Evolutionary conservation across 2,888 invertebrate species (phyloP), one percentile per base, ranked within the genome.

Genomic region (Tipula lateralis): DNA sequence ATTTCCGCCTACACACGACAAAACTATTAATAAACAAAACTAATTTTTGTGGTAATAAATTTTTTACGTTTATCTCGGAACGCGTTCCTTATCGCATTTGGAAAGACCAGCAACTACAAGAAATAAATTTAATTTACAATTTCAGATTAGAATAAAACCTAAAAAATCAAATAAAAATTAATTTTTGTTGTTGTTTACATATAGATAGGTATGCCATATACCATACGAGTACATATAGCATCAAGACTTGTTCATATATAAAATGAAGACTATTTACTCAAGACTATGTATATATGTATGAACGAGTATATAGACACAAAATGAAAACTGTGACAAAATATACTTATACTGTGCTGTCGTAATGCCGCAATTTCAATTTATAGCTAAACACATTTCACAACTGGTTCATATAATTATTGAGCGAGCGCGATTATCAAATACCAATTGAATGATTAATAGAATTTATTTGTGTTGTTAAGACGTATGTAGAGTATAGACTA

Each of bases 1-100:
- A 66, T 66, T 24, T 66, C 66, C 66, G 66, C 66, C 66, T 66
- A 66, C 66, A 66, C 66, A 66, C 66, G 66, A 66, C 66, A 66
- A 66, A 66, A 66, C 66, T 66, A 66, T 66, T 66, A 66, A 66
- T 66, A 66, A 66, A 66, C 24, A 66, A 66, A 66, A 24, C 66
- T 24, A 24, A 9, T 66, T 66, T n/a, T 24, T 66, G 66, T 66
- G 66, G 66, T 66, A 66, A 66, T 24, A 24, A 66, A 24, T 66
- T 66, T 66, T 66, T 66, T 66, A 24, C 66, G 6, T 66, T 66
- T 66, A 66, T 66, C 66, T 66, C 24, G 66, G 66, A 66, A 66
- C 66, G 66, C 66, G 66, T 66, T 66, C 24, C 66, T 66, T 66
- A 66, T 66, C 66, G 66, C 66, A 24, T 19, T 66, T 66, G 66